These are phyloP conservation scores for Sinotaia quadrata DNA, from an alignment of 2,888 invertebrate genomes.

Conservation along the genomic window DNA sequence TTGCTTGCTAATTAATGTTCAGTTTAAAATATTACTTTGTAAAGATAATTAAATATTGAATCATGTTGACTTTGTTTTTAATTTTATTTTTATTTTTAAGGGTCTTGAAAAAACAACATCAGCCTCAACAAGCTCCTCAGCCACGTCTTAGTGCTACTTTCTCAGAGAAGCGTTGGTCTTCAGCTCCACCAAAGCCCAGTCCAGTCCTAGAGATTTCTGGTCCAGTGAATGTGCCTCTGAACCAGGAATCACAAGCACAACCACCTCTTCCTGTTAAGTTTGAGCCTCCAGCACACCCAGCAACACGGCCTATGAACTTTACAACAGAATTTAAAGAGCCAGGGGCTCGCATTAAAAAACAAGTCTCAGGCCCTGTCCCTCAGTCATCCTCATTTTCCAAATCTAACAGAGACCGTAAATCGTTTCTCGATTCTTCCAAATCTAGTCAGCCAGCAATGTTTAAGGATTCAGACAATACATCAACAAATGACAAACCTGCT, in stretches of 20 bases:
- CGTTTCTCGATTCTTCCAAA: not conserved
- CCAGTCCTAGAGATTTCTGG: slow-evolving; percentile 20
- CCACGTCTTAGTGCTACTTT: slow-evolving; percentile 28
- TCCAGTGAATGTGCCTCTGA: slow-evolving; percentile 15
- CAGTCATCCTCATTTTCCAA: not conserved
- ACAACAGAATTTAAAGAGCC: slow-evolving; percentile 17
- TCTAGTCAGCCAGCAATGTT: not conserved
- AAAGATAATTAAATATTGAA: no score
- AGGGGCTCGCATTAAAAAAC: not conserved
- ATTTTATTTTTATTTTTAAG: slow-evolving; percentile 12
- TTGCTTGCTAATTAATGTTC: no score
- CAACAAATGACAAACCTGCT: not conserved
- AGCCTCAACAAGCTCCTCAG: slow-evolving; percentile 33
- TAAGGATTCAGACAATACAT: not conserved
- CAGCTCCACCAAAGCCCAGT: slow-evolving; percentile 18
- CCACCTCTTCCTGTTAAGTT: no score
- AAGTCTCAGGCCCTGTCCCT: not conserved
- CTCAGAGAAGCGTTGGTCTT: slow-evolving; percentile 18
- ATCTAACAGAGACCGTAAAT: slow-evolving; percentile 5
- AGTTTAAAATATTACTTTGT: not conserved
- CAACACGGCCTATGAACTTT: slow-evolving; percentile 10
- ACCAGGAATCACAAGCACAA: no score
- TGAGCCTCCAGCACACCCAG: slow-evolving; percentile 13
- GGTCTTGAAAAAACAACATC: slow-evolving; percentile 22
- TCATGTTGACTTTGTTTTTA: no score